Base-by-base conservation (phyloP, 2,797 vertebrate genomes). In the Crenichthys baileyi region DNA sequence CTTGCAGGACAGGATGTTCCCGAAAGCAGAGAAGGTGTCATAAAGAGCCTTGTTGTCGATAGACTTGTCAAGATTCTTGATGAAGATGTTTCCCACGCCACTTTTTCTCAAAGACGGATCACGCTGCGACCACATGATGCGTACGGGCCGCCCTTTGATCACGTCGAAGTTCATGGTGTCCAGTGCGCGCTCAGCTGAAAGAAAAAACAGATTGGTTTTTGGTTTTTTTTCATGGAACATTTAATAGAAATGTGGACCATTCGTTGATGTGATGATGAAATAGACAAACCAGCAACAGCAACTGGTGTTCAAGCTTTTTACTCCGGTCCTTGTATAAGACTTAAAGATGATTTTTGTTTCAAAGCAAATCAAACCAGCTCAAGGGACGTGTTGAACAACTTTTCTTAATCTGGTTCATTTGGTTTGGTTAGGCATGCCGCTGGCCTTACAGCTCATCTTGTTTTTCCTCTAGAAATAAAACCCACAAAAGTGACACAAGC, bases 151-250 rank as follows among this genome's bases (percentile, higher is more conserved):
- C 84, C 98, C 98, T 91, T 99, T 99, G 91, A 99, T 99, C 87
- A 99, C 98, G 41, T 99, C 98, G 67, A 99, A 99, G 94, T 99
- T 99, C 98, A 99, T 99, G 71, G 98, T 99, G 95, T 99, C 98
- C 95, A 99, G 95, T 65, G 98, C 98, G 82, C 98, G 96, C 88
- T 99, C 98, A 63, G 98, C 98, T 99, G 88, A 51, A 16, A 41
- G 31, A 4, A 83, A 26, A 67, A 51, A 11, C 13, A 74, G 3
- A 0, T 53, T 36, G 36, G 36, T 36, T 36, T 36, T 36, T 36
- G 36, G 31, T 4, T 56, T 41, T 15, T 46, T 22, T 29, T 29
- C 0, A 56, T 75, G 9, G 18, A 15, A 29, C 39, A 16, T 5
- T 46, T 68, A 61, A 18, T 31, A 22, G 51, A 5, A 22, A 3